Percentiles rank a stretch among this genome's conserved stretches.
phyloP scores from a whole-genome alignment of 2,113 vertebrate genomes.

The Tympanuchus pallidicinctus region DNA sequence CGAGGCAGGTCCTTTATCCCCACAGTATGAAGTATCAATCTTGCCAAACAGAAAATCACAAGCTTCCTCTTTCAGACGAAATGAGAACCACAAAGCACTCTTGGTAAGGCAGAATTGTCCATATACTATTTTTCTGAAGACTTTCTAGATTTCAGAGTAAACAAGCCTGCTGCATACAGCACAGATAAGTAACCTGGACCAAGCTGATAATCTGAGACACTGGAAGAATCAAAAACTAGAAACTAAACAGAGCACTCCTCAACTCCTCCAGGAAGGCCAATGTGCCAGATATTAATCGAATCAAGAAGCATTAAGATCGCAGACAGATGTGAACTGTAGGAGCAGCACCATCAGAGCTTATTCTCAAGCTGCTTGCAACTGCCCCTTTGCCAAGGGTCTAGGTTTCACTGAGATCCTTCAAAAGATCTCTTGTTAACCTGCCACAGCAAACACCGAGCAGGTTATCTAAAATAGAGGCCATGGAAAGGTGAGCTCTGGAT shows the following conservation, averaged over 20 bases:
- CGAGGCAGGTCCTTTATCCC: background rate
- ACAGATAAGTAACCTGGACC: background rate
- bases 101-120: background rate
- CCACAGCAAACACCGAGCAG: background rate
- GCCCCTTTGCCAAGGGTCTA: background rate
- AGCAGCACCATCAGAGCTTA: background rate
- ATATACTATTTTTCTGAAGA: conserved; percentile 8
- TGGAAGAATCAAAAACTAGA: conserved; percentile 4
- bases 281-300: background rate
- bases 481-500: background rate
- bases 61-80: background rate
- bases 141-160: conserved; percentile 17
- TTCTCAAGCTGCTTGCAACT: background rate
- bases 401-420: background rate
- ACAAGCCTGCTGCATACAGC: background rate
- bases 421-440: background rate
- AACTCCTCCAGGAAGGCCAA: background rate
- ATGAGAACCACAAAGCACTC: background rate
- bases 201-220: background rate
- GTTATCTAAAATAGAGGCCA: background rate
- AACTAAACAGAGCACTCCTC: background rate
- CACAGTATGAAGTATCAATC: background rate
- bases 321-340: background rate
- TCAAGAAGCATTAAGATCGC: background rate
- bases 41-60: background rate